Evolutionary conservation across 2,113 vertebrate species (phyloP).

Genomic region (Pandion haliaetus): DNA sequence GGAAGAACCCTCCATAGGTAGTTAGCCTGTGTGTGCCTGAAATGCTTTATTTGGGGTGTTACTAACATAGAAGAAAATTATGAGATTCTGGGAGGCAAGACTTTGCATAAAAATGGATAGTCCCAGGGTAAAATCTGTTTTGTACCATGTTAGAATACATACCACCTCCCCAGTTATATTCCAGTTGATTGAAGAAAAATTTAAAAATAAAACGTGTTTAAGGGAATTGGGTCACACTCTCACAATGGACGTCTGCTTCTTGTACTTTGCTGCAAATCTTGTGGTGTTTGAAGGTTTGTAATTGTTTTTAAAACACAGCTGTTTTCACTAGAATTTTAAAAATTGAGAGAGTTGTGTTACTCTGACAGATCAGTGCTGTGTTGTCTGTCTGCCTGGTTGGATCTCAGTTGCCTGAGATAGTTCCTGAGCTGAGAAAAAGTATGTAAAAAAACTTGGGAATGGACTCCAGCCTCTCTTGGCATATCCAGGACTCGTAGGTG

Average conservation of each 20-base stretch:
- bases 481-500: rapidly evolving
- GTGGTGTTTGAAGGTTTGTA: background rate
- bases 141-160: background rate
- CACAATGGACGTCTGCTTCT: background rate
- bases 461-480: background rate
- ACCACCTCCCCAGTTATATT: background rate
- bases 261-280: background rate
- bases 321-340: background rate
- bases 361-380: background rate
- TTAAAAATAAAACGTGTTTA: background rate
- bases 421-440: background rate
- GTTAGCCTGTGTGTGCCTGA: background rate
- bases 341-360: background rate
- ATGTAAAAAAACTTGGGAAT: background rate
- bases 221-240: background rate
- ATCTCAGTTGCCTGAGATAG: background rate
- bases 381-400: background rate
- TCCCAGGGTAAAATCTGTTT: background rate
- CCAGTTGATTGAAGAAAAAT: background rate
- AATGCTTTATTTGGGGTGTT: background rate
- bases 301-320: background rate
- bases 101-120: background rate
- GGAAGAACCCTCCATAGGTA: background rate
- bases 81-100: background rate
- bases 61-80: background rate